Percentiles rank a stretch among this genome's conserved stretches.
phyloP scores from a whole-genome alignment of 2,113 vertebrate species.

The Hippopotamus amphibius region DNA sequence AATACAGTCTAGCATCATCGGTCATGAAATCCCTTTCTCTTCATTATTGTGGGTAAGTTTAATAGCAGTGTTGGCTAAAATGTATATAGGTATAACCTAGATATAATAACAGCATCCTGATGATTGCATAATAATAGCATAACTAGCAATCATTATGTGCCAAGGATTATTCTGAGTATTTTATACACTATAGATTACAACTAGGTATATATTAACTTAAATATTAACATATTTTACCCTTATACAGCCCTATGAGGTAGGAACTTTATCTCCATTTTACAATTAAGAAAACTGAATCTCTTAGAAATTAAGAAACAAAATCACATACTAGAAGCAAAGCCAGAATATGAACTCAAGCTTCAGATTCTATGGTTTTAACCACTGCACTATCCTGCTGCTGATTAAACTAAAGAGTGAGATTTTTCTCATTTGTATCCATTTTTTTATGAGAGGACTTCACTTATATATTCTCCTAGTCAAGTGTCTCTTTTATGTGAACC shows the following conservation, averaged over 20 bases:
- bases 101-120: neutral
- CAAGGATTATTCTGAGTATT: neutral
- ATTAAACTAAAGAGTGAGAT: neutral
- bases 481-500: neutral
- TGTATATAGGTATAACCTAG: neutral
- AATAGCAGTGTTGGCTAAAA: neutral
- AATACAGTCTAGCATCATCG: neutral
- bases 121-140: neutral
- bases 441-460: neutral
- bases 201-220: neutral
- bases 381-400: neutral
- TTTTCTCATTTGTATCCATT: neutral
- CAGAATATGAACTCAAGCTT: neutral
- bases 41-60: neutral
- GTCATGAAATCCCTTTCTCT: neutral
- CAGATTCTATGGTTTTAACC: neutral
- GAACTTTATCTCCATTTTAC: neutral
- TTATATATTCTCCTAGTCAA: neutral
- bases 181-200: neutral
- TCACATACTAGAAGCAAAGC: neutral
- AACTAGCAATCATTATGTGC: neutral
- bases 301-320: conserved; percentile 7
- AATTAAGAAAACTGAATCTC: neutral
- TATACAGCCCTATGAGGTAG: neutral
- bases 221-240: neutral